Conservation (phyloP, 2,113 vertebrate genomes). For the Passer montanus region DNA sequence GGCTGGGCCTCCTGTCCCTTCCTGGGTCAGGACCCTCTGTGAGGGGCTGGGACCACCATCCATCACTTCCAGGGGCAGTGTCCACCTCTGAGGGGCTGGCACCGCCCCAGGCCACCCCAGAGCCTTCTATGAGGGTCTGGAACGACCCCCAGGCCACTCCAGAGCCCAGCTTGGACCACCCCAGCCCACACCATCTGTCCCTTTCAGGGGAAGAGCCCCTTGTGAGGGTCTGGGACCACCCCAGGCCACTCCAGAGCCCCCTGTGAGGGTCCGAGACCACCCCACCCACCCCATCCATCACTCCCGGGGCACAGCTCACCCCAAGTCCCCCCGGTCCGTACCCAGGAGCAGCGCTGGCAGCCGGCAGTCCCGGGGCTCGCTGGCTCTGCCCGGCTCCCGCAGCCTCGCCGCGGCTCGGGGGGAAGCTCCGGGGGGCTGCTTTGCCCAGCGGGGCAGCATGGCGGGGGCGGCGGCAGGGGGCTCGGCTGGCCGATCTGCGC, state of each 20-base stretch:
- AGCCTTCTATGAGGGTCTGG: rapidly evolving
- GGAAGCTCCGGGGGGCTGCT: background rate
- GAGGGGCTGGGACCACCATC: background rate
- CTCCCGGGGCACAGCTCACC: background rate
- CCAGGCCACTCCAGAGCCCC: background rate
- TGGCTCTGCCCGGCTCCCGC: background rate
- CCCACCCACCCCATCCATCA: rapidly evolving
- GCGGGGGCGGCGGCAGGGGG: background rate
- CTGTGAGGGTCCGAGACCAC: rapidly evolving
- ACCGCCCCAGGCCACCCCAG: rapidly evolving
- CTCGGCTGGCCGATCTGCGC: background rate
- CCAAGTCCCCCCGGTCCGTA: background rate
- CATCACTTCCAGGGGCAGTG: too few species aligned
- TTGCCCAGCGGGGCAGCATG: conserved; percentile 21
- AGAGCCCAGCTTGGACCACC: too few species aligned
- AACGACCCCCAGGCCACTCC: rapidly evolving
- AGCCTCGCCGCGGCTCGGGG: background rate
- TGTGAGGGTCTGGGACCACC: too few species aligned
- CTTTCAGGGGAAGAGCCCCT: too few species aligned
- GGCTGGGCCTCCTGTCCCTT: background rate
- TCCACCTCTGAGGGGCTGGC: too few species aligned
- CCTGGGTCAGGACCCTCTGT: rapidly evolving
- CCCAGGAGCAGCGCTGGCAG: background rate
- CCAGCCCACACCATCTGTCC: too few species aligned
- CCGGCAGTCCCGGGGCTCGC: background rate